phyloP scores from a whole-genome alignment of 2,888 invertebrate genomes.

The Nysson spinosus region DNA sequence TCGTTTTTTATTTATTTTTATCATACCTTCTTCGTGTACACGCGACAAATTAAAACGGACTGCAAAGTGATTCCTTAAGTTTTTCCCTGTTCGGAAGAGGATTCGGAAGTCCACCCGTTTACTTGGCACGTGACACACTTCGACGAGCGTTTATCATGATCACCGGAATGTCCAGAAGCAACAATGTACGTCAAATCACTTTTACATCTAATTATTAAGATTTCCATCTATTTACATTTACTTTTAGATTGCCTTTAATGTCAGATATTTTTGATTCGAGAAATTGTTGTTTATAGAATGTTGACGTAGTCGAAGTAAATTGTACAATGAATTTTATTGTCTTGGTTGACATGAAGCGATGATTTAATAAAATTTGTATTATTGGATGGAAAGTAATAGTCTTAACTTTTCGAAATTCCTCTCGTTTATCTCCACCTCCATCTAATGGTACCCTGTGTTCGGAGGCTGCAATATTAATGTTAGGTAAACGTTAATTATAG shows the following conservation, averaged over 20 bases:
- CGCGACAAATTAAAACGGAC: conserved; percentile 7
- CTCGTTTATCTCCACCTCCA: conserved; percentile 36
- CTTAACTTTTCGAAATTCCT: conserved; percentile 17
- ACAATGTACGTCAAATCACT: conserved; percentile 69
- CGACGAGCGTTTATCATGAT: conserved; percentile 64
- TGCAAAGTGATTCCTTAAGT: conserved; percentile 34
- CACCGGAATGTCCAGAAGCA: conserved; percentile 69
- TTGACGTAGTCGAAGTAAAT: too few relatives aligned
- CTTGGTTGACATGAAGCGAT: too few relatives aligned
- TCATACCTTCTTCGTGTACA: not conserved
- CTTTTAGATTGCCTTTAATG: too few relatives aligned
- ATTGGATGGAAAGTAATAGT: too few relatives aligned
- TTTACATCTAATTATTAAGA: conserved; percentile 23
- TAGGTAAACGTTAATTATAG: conserved; percentile 31
- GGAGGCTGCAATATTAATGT: conserved; percentile 34
- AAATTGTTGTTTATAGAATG: too few relatives aligned
- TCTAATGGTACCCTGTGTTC: conserved; percentile 28
- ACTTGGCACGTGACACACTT: conserved; percentile 60
- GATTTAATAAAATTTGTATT: too few relatives aligned
- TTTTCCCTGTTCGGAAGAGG: conserved; percentile 18
- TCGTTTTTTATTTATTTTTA: not conserved
- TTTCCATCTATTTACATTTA: not conserved
- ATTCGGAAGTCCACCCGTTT: conserved; percentile 27
- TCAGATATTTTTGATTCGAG: too few relatives aligned
- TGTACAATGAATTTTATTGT: not conserved